Evolutionary conservation across 2,113 vertebrate species (phyloP).

Genomic region (Periophthalmodon schlosseri): DNA sequence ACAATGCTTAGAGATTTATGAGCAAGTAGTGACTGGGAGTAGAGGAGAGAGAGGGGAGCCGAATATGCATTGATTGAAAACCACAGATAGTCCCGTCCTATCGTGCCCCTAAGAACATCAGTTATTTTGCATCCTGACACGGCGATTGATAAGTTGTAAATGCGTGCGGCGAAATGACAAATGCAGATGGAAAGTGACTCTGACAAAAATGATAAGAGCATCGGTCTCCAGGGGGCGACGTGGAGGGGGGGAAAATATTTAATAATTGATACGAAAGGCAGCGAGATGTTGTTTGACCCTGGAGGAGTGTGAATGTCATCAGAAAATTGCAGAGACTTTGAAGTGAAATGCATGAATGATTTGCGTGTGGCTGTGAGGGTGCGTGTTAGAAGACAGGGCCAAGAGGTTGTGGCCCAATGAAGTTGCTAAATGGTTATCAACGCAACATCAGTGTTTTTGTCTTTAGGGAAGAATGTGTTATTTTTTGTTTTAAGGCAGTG

Average conservation of each 20-base stretch:
- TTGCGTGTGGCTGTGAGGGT: conserved; percentile 51
- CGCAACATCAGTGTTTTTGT: conserved; percentile 78
- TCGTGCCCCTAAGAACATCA: conserved; percentile 95
- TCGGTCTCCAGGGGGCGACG: conserved; percentile 84
- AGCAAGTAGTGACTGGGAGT: conserved; percentile 89
- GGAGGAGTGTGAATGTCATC: conserved; percentile 99
- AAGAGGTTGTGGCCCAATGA: conserved; percentile 71
- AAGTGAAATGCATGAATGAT: conserved; percentile 89
- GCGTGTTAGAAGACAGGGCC: conserved; percentile 48
- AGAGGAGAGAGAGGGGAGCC: conserved; percentile 75
- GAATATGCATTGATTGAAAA: conserved; percentile 99
- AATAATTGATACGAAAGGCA: conserved; percentile 98
- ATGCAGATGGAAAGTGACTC: conserved; percentile 98
- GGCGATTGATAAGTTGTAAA: conserved; percentile 99
- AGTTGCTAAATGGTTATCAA: conserved; percentile 85
- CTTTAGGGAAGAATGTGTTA: conserved; percentile 82
- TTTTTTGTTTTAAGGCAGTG: conserved; percentile 29
- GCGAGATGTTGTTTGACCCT: conserved; percentile 99
- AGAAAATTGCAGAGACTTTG: conserved; percentile 95
- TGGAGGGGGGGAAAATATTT: conserved; percentile 98
- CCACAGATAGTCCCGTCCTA: conserved; percentile 98
- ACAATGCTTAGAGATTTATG: conserved; percentile 96
- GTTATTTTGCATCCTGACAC: conserved; percentile 99
- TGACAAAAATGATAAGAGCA: conserved; percentile 99
- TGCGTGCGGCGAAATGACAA: conserved; percentile 93